A percentile compares a stretch with the other conserved stretches of the same genome.
These are phyloP conservation scores for Scaptomyza flava DNA, from an alignment of 2,888 invertebrate species.

Conservation along the genomic window DNA sequence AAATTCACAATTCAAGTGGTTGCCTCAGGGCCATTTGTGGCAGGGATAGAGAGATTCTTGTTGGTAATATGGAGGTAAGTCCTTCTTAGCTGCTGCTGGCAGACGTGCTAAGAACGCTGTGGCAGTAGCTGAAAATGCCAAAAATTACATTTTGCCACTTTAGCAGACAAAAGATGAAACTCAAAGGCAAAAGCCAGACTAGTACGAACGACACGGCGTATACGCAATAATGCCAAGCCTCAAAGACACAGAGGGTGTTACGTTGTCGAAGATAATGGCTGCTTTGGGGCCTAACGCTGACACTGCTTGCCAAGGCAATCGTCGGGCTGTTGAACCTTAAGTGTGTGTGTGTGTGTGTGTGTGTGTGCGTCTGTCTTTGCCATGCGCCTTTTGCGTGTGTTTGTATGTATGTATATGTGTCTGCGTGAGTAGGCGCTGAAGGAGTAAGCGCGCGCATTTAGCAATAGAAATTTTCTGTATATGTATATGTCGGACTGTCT, in stretches of 20 bases:
- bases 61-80: slow-evolving; percentile 24
- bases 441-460: slow-evolving; percentile 73
- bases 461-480: slow-evolving; percentile 70
- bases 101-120: slow-evolving; percentile 42
- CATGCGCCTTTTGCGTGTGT: slow-evolving; percentile 31
- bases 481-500: slow-evolving; percentile 49
- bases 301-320: slow-evolving; percentile 61
- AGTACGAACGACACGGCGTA: slow-evolving; percentile 46
- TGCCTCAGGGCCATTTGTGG: slow-evolving; percentile 24
- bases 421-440: slow-evolving; percentile 34
- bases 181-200: slow-evolving; percentile 32
- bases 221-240: slow-evolving; percentile 61
- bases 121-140: slow-evolving; percentile 67
- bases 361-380: slow-evolving; percentile 52
- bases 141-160: slow-evolving; percentile 80
- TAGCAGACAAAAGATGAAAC: slow-evolving; percentile 70
- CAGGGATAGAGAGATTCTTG: not conserved
- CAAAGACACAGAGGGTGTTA: slow-evolving; percentile 43
- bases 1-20: slow-evolving; percentile 18
- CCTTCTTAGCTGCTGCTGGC: slow-evolving; percentile 18
- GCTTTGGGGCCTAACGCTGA: slow-evolving; percentile 63
- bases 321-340: slow-evolving; percentile 77
- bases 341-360: slow-evolving; percentile 48
- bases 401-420: slow-evolving; percentile 6
- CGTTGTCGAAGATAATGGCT: slow-evolving; percentile 77